Percentiles rank a stretch among this genome's conserved stretches.
phyloP scores from a whole-genome alignment of 2,113 vertebrate species.

The Cynoglossus semilaevis region DNA sequence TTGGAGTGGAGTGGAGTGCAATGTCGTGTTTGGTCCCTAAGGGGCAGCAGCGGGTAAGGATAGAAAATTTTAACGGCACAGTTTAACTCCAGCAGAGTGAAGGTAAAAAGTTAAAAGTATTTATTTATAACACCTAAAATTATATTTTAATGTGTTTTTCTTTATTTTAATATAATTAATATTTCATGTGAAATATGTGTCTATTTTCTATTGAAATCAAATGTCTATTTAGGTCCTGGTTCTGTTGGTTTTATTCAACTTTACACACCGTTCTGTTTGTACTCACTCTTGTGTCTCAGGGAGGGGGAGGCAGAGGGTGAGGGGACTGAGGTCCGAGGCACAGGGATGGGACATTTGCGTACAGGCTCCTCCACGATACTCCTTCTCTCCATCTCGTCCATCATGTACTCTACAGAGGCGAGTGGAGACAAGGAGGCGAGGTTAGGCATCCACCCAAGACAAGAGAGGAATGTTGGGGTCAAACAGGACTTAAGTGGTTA shows the following conservation, averaged over 20 bases:
- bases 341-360: constrained; percentile 76
- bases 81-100: too few species aligned
- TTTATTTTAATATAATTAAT: too few species aligned
- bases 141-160: too few species aligned
- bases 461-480: background rate
- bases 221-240: background rate
- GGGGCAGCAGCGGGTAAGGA: constrained; percentile 52
- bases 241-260: background rate
- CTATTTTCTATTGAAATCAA: background rate
- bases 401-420: constrained; percentile 81
- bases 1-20: constrained; percentile 8
- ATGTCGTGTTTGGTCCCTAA: constrained; percentile 21
- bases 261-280: background rate
- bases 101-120: too few species aligned
- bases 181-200: too few species aligned
- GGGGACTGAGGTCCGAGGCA: constrained; percentile 80
- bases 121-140: too few species aligned
- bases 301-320: constrained; percentile 84
- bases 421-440: background rate
- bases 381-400: constrained; percentile 78
- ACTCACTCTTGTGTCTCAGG: constrained; percentile 89
- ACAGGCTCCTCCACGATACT: constrained; percentile 78
- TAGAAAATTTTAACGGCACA: background rate
- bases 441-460: too few species aligned
- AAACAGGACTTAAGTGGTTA: background rate